These are phyloP conservation scores for Chymomyza caudatula DNA, from an alignment of 2,888 invertebrate genomes.

Conservation along the genomic window DNA sequence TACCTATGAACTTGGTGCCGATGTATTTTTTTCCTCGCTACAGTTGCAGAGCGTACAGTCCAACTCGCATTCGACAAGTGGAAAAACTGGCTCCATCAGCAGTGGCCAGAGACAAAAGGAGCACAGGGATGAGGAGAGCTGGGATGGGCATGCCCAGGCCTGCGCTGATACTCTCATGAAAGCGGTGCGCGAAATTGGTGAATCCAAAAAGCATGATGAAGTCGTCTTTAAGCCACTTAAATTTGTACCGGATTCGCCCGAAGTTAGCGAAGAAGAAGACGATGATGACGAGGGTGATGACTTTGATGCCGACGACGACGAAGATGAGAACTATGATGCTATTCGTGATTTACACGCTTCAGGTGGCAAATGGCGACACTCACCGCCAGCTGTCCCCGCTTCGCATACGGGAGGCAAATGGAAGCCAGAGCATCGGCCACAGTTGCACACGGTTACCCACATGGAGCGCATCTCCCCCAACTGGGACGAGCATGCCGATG, in stretches of 20 bases:
- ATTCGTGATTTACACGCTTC: conserved; percentile 60
- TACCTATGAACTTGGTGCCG: conserved; percentile 85
- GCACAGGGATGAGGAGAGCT: conserved; percentile 43
- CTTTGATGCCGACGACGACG: conserved; percentile 78
- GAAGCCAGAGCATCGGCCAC: conserved; percentile 82
- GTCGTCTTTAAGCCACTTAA: conserved; percentile 74
- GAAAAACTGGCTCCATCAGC: conserved; percentile 74
- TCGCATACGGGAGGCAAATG: conserved; percentile 85
- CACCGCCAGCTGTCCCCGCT: conserved; percentile 79
- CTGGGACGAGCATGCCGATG: conserved; percentile 80
- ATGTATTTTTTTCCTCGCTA: conserved; percentile 91
- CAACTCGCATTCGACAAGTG: conserved; percentile 78
- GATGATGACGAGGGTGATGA: conserved; percentile 56
- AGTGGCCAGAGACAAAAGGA: conserved; percentile 31
- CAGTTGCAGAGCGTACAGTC: conserved; percentile 83
- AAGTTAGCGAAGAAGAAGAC: conserved; percentile 75
- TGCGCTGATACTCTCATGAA: conserved; percentile 79
- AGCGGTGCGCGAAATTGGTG: conserved; percentile 83
- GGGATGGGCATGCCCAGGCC: conserved; percentile 65
- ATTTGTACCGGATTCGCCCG: conserved; percentile 70
- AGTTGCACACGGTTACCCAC: conserved; percentile 57
- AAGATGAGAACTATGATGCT: conserved; percentile 80
- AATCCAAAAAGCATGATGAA: conserved; percentile 80
- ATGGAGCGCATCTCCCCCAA: conserved; percentile 76
- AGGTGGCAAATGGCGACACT: conserved; percentile 57